A percentile compares a stretch with the other conserved stretches of the same genome.
phyloP scores from a whole-genome alignment of 2,797 vertebrate species.

The Pterois miles region DNA sequence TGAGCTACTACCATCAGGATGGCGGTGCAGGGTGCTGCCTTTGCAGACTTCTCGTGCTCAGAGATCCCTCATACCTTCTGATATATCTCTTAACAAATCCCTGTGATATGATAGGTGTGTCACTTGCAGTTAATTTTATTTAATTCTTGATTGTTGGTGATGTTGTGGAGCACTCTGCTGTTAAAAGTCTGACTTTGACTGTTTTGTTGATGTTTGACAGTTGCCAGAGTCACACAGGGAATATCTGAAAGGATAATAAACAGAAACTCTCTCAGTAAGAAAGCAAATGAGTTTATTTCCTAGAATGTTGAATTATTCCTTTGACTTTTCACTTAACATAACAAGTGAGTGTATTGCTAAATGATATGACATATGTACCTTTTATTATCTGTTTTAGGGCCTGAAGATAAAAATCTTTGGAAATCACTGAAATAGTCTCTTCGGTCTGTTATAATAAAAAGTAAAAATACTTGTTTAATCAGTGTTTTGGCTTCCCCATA shows the following conservation, averaged over 20 bases:
- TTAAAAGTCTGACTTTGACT: too few relatives aligned
- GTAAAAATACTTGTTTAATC: neutral
- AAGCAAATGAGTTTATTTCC: too few relatives aligned
- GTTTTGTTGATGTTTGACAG: neutral
- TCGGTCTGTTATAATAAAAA: fast-evolving
- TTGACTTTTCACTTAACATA: neutral
- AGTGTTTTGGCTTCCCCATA: neutral
- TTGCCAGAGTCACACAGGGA: neutral
- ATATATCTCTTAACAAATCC: neutral
- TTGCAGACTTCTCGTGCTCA: neutral
- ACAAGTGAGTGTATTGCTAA: neutral
- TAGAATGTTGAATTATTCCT: neutral
- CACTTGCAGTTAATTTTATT: neutral
- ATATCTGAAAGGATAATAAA: neutral
- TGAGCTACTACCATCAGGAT: neutral
- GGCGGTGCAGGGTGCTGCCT: neutral
- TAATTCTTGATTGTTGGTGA: neutral
- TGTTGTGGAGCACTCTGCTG: neutral
- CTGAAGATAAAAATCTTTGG: neutral
- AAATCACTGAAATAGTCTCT: too few relatives aligned
- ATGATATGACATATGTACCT: neutral
- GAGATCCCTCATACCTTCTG: neutral
- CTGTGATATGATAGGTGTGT: neutral
- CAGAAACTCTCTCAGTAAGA: neutral
- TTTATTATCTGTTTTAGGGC: neutral